Base-by-base conservation (phyloP, 2,888 invertebrate species). In the Standfussiana lucernea region DNA sequence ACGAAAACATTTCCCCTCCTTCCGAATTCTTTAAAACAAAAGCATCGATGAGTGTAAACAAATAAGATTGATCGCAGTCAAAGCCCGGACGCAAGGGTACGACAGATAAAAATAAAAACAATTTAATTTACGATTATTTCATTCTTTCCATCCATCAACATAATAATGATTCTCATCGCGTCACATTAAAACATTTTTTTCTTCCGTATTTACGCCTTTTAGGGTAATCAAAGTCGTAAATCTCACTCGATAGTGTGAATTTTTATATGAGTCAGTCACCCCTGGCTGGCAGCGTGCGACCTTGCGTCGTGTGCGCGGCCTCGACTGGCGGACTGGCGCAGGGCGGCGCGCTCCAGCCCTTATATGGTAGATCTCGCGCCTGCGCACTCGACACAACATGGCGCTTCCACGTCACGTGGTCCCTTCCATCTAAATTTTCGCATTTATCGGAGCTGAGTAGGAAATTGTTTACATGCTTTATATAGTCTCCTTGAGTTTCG, bases 251-350 rank as follows among this genome's bases (percentile, higher is more conserved):
- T 92, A 93, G 94, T 92, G 93, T 92, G 92, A 93, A 92, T 93
- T 93, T 93, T 92, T 91, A 90, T 87, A 89, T 92, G 93, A 95
- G 95, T 95, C 95, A 95, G 91, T 95, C 92, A 95, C 95, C 95
- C 93, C 93, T 89, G 88, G 79, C 81, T 65, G 89, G 90, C 87
- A 87, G 86, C 68, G 68, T 72, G 66, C 81, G 92, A 85, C 93
- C 93, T 93, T 91, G 91, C 89, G 89, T 83, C 87, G 89, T 76
- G 77, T 62, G 83, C 77, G 71, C 84, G 92, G 86, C 94, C 93
- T 90, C 92, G 91, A 88, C 59, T 86, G 91, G 86, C 89, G 78
- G 91, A 88, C 59, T 85, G 91, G 86, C 90, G 78, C 88, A 89
- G 91, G 90, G 91, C 90, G 93, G 89, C 92, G 90, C 90, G 89